A percentile compares a stretch with the other conserved stretches of the same genome.
Evolutionary conservation across 2,888 invertebrate species (phyloP).

Genomic region (Acanthosepion pharaonis): DNA sequence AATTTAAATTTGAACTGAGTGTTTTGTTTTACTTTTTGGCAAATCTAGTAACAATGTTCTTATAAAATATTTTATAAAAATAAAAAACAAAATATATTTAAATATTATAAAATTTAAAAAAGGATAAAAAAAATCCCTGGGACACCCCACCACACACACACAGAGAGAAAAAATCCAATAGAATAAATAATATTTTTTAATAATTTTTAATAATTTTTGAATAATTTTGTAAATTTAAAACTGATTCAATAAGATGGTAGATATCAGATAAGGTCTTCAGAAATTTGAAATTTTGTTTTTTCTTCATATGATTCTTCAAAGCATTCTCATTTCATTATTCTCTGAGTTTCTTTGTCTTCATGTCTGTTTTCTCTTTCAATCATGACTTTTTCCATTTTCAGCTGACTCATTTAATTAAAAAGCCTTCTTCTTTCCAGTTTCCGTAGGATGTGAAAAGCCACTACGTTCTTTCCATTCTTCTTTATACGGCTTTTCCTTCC

Average conservation of each 20-base stretch:
- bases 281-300: slow-evolving; percentile 9
- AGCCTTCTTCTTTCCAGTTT: neutral
- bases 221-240: neutral
- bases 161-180: too few relatives aligned
- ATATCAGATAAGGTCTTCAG: slow-evolving; percentile 8
- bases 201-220: neutral
- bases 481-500: neutral
- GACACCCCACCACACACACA: too few relatives aligned
- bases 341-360: neutral
- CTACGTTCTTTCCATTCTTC: neutral
- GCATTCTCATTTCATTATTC: neutral
- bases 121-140: too few relatives aligned
- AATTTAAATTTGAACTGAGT: too few relatives aligned
- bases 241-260: neutral
- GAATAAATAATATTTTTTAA: neutral
- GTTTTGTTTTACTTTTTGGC: too few relatives aligned
- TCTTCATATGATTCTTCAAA: neutral
- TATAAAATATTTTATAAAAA: too few relatives aligned
- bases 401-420: neutral
- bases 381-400: neutral
- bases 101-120: too few relatives aligned
- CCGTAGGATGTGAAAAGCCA: neutral
- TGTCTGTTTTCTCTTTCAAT: neutral
- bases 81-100: too few relatives aligned
- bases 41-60: too few relatives aligned